Conservation (phyloP, 2,113 vertebrate species). For the Anseranas semipalmata region DNA sequence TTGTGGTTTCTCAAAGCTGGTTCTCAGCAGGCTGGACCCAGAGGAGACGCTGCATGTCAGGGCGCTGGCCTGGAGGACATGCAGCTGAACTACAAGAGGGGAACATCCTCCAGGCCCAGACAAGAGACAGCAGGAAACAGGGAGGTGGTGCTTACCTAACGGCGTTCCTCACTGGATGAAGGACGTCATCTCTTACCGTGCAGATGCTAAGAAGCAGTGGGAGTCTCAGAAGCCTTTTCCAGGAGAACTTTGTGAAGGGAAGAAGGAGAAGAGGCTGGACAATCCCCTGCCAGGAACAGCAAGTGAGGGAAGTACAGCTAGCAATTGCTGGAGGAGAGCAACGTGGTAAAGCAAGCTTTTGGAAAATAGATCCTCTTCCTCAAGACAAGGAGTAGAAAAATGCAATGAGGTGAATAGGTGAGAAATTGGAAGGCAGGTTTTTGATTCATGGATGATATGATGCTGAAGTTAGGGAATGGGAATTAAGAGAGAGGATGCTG, state of each 20-base stretch:
- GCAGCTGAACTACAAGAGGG: too few species aligned
- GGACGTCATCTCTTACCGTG: not conserved
- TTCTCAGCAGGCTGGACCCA: not conserved
- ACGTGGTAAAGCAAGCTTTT: not conserved
- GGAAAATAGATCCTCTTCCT: not conserved
- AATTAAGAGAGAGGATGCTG: not conserved
- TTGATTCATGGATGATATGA: not conserved
- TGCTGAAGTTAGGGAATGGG: not conserved
- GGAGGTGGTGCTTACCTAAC: not conserved
- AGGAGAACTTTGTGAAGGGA: not conserved
- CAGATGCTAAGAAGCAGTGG: not conserved
- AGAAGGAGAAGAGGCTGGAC: not conserved
- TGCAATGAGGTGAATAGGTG: not conserved
- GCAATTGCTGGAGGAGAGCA: not conserved
- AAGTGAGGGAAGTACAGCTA: not conserved
- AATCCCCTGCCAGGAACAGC: not conserved
- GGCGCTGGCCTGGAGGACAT: not conserved
- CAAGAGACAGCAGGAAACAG: not conserved
- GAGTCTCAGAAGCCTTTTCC: not conserved
- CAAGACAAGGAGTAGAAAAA: not conserved
- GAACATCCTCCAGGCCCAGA: not conserved
- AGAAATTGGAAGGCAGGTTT: not conserved
- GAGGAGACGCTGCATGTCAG: not conserved
- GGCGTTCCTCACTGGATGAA: not conserved
- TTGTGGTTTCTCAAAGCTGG: not conserved